These are phyloP conservation scores for Drosophila mimica DNA, from an alignment of 2,888 invertebrate species.

Conservation along the genomic window DNA sequence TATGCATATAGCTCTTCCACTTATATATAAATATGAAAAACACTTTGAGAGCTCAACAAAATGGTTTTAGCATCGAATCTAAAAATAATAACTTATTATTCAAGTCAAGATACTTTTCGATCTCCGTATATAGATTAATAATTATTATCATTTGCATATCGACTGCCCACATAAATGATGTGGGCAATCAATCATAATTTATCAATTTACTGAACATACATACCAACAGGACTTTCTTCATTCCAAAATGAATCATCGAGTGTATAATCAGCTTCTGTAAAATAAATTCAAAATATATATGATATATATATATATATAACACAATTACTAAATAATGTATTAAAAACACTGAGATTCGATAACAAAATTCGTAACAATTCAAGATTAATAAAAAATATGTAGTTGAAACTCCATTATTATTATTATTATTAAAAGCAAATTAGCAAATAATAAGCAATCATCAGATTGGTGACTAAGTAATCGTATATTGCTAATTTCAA, in stretches of 20 bases:
- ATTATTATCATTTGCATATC: background rate
- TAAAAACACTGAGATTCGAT: background rate
- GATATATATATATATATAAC: background rate
- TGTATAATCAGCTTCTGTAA: slow-evolving; percentile 96
- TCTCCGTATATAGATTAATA: background rate
- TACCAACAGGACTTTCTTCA: slow-evolving; percentile 96
- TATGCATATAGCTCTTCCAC: background rate
- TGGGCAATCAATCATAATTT: background rate
- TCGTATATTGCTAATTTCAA: background rate
- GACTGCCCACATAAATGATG: background rate
- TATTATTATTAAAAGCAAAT: background rate
- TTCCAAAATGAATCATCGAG: slow-evolving; percentile 97
- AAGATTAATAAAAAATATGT: background rate
- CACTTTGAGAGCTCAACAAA: background rate
- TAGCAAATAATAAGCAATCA: background rate
- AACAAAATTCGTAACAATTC: background rate
- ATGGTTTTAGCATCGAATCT: background rate
- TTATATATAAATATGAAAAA: background rate
- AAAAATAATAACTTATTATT: background rate
- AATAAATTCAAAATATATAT: slow-evolving; percentile 45
- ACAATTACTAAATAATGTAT: background rate
- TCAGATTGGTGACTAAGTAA: background rate
- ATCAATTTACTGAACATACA: slow-evolving; percentile 84
- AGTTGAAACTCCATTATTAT: background rate
- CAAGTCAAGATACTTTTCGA: background rate